Base-by-base conservation (phyloP, 2,888 invertebrate species). In the Myopa tessellatipennis region DNA sequence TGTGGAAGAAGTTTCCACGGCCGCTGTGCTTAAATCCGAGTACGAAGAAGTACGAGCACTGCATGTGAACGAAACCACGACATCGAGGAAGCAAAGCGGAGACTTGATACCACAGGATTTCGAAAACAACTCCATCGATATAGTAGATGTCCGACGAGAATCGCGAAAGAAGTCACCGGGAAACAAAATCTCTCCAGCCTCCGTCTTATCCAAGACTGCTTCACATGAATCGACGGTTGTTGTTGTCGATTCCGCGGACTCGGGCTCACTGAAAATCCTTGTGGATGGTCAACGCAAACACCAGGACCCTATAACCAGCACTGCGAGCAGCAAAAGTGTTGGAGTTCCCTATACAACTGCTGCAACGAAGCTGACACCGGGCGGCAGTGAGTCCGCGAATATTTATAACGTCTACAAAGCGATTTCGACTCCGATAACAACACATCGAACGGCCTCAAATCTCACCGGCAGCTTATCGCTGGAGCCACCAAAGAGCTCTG, bases 51-150 rank as follows among this genome's bases (percentile, higher is more conserved):
- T 75, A 5, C 77, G 60, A 80, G 77, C 76, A 5, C 77, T 81
- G 26, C 82, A 82, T 74, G 67, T 77, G 4, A 84, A 81, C 72
- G 83, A 84, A 69, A 81, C 82, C 0, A 85, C 88, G 34, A 34
- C 34, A 4, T 87, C 88, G 2, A 88, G 88, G 76, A 88, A 87
- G 76, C 85, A 84, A 1, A 71, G 86, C 2, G 73, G 85, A 0
- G 86, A 85, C 58, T 79, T 83, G 0, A 82, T 86, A 18, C 81
- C 86, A 12, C 88, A 87, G 78, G 89, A 89, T 72, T 88, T 88
- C 72, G 89, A 89, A 78, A 89, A 88, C 74, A 89, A 89, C 79
- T 88, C 89, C 7, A 89, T 89, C 8, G 89, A 89, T 72, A 85
- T 84, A 7, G 65, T 84, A 7, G 65, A 65, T 38, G 1, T 38